Percentiles rank a stretch among this genome's conserved stretches.
Conservation (phyloP, 2,888 invertebrate species). For the Cepaea hortensis region DNA sequence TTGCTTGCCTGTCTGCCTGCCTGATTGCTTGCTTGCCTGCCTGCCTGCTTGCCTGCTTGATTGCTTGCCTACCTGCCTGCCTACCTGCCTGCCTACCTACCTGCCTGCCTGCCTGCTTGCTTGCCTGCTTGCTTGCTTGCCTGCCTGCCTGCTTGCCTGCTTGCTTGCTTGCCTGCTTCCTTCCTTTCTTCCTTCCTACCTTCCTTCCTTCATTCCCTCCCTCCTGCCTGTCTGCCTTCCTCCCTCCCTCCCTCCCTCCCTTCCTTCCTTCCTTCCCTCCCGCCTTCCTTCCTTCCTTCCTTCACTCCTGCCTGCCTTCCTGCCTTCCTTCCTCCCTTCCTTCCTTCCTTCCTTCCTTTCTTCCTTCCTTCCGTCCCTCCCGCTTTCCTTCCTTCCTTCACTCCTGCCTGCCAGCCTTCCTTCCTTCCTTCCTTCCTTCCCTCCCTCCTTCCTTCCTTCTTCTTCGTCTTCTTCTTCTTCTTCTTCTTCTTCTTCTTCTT, state of each 20-base stretch:
- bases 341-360: background rate
- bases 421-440: background rate
- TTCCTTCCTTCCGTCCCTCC: background rate
- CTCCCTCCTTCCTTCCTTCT: background rate
- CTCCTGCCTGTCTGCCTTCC: background rate
- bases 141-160: background rate
- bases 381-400: background rate
- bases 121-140: background rate
- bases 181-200: background rate
- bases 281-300: background rate
- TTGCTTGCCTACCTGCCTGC: slow-evolving; percentile 2
- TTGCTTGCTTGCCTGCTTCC: no score
- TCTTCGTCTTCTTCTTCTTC: background rate
- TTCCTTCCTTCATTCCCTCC: background rate
- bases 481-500: background rate
- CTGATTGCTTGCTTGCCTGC: background rate
- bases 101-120: background rate
- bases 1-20: background rate
- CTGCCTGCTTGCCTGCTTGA: background rate
- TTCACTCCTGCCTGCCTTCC: background rate
- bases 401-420: background rate
- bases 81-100: slow-evolving; percentile 13
- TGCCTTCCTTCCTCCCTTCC: background rate
- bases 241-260: slow-evolving; percentile 2
- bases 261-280: background rate